Base-by-base conservation (phyloP, 2,888 invertebrate species). In the Limnephilus marmoratus region DNA sequence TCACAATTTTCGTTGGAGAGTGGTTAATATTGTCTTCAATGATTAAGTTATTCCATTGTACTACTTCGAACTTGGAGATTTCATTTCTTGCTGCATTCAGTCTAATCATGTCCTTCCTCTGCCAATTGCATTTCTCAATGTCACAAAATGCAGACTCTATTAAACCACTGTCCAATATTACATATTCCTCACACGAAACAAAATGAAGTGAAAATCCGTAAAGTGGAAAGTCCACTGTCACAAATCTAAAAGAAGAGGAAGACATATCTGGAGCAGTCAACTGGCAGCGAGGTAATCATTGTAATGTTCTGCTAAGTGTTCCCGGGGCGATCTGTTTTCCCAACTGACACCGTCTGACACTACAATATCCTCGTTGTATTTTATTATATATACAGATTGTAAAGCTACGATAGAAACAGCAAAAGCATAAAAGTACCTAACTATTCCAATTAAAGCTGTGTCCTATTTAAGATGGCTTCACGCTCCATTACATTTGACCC, bases 241-340 rank as follows among this genome's bases (percentile, higher is more conserved):
- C 68, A 68, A 24, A n/a, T 9, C 24, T 24, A 9, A 68, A 5
- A 68, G 24, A 24, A 68, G 68, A 68, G 68, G 24, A 68, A 68
- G 68, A 68, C 24, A 9, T n/a, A 83, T 45, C 86, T 29, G 86
- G 29, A 13, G 29, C 86, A 45, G 45, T 49, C 12, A 85, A 85
- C 18, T 85, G 24, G 29, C 45, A 49, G 49, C 15, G 13, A 86
- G 49, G 37, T 86, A 86, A 86, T 86, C 86, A 86, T 86, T 86
- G 86, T 29, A 86, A 41, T 86, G 49, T 49, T 45, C 86, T 45
- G 68, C 83, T 37, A 86, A 86, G 49, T 49, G 86, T 86, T 49
- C 45, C 18, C 29, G 9, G 37, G n/a, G 45, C 86, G 45, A 45
- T 86, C 86, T 86, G 37, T 86, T 86, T 45, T 49, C 29, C 45